Evolutionary conservation across 2,113 vertebrate species (phyloP), one percentile per base, ranked within the genome.

Genomic region (Argyrosomus japonicus): DNA sequence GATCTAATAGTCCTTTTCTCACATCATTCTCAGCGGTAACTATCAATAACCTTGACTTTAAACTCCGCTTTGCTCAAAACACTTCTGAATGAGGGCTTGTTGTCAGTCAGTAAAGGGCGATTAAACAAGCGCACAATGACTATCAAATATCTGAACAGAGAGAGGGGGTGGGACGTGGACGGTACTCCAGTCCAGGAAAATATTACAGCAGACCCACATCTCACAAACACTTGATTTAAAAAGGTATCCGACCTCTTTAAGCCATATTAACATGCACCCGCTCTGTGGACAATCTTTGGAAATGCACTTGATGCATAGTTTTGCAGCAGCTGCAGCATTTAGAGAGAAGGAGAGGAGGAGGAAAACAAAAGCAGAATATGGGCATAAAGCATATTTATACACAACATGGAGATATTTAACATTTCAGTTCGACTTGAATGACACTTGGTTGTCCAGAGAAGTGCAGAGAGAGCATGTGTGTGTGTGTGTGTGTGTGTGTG

Each of bases 291-390:
- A 88, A 88, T 95, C 95, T 95, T 95, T 96, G 94, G 94, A 93
- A 94, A 93, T 92, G 93, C 83, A 93, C 89, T 90, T 17, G 73
- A 95, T 95, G 95, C 95, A 96, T 94, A 95, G 95, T 91, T 92
- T 91, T 84, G 91, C 93, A 94, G 89, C 94, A 91, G 93, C 93
- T 92, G 93, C 92, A 93, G 90, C 90, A 88, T 88, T 90, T 84
- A 80, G 71, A 83, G 82, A 84, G 60, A 77, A 85, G 10, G 61
- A 61, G 27, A 71, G 43, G 47, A 56, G 62, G 56, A 43, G 12
- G 43, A 27, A 47, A 47, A 47, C 12, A 77, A 68, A 71, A 75
- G 77, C 75, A 69, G 78, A 89, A 87, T n/a, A 82, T 57, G 79
- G 83, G 65, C 81, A 81, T 57, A 77, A 84, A 89, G 83, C 79